Percentiles rank a stretch among this genome's conserved stretches.
Evolutionary conservation across 2,888 invertebrate species (phyloP).

Genomic region (Hoplodrina blanda): DNA sequence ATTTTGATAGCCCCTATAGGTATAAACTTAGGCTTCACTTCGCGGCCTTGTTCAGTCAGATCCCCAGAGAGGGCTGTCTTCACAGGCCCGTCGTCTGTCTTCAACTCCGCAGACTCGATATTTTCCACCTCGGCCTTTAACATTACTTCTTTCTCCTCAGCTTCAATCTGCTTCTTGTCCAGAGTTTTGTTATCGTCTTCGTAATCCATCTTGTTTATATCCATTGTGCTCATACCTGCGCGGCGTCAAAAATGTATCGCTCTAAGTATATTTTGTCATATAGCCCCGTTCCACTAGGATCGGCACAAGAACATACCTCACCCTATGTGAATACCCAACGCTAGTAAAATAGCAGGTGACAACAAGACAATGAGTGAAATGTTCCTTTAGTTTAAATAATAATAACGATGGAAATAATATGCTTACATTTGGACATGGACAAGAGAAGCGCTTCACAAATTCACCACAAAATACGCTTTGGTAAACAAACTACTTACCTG

Average conservation of each 20-base stretch:
- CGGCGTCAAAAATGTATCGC: slow-evolving; percentile 32
- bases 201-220: slow-evolving; percentile 82
- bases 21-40: slow-evolving; percentile 95
- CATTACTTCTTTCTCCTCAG: slow-evolving; percentile 92
- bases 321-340: neutral
- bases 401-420: neutral
- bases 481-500: slow-evolving; percentile 45
- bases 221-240: slow-evolving; percentile 79
- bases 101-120: slow-evolving; percentile 84
- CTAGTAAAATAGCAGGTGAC: slow-evolving; percentile 5
- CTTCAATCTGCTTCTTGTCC: slow-evolving; percentile 92
- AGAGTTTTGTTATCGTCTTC: slow-evolving; percentile 86
- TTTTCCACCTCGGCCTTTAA: slow-evolving; percentile 91
- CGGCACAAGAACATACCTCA: slow-evolving; percentile 12
- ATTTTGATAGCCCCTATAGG: slow-evolving; percentile 97
- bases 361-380: slow-evolving; percentile 17
- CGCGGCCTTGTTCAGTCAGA: slow-evolving; percentile 92
- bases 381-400: neutral
- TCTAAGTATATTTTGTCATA: neutral
- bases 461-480: neutral
- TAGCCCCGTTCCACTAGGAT: slow-evolving; percentile 38
- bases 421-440: neutral
- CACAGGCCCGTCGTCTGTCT: slow-evolving; percentile 86
- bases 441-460: slow-evolving; percentile 37
- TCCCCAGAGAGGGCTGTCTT: slow-evolving; percentile 89